Evolutionary conservation across 2,888 invertebrate species (phyloP).

Genomic region (Drosophila paranaensis): DNA sequence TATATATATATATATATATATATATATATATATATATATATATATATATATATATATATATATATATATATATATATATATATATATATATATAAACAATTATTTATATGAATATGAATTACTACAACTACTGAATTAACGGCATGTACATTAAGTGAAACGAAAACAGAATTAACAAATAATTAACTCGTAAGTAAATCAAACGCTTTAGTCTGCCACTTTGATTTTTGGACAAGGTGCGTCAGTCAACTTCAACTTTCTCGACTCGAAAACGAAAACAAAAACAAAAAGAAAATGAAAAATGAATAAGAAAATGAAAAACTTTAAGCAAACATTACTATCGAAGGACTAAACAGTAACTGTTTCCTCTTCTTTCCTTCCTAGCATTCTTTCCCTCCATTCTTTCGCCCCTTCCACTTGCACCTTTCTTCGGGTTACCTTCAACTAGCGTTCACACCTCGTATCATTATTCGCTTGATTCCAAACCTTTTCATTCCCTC

Average conservation of each 20-base stretch:
- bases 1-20: conserved; percentile 21
- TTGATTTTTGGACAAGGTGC: conserved; percentile 79
- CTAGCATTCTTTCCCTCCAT: conserved; percentile 12
- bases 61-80: conserved; percentile 31
- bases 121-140: conserved; percentile 67
- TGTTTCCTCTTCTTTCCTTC: conserved; percentile 24
- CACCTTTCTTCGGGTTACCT: conserved; percentile 37
- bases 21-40: too few species aligned
- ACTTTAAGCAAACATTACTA: conserved; percentile 28
- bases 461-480: conserved; percentile 40
- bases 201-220: conserved; percentile 79
- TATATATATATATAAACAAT: conserved; percentile 46
- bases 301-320: conserved; percentile 3
- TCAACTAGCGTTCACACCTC: conserved; percentile 24
- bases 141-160: conserved; percentile 73
- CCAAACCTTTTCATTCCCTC: conserved; percentile 37
- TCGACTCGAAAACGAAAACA: conserved; percentile 50
- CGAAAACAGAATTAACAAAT: conserved; percentile 55
- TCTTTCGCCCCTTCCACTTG: conserved; percentile 34
- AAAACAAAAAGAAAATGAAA: background rate
- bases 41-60: conserved; percentile 57
- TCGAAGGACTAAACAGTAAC: conserved; percentile 22
- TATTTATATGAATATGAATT: conserved; percentile 68
- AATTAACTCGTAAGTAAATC: conserved; percentile 72
- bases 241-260: conserved; percentile 71